A percentile compares a stretch with the other conserved stretches of the same genome.
These are phyloP conservation scores for Holothuria leucospilota DNA, from an alignment of 53 echinoderm and acorn worm genomes.

Conservation along the genomic window DNA sequence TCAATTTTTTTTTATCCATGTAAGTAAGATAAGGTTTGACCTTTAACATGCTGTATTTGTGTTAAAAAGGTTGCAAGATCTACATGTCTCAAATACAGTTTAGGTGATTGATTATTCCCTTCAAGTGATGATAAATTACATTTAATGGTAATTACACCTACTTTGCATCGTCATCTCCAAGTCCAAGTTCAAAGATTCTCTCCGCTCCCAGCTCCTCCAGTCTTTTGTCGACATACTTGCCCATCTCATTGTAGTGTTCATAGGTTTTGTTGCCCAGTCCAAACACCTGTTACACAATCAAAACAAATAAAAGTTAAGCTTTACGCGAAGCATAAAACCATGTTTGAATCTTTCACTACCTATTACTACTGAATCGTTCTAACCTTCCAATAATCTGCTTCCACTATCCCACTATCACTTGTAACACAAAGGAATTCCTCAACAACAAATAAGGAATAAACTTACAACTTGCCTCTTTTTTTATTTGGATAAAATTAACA, in stretches of 20 bases:
- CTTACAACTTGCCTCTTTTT: too few relatives aligned
- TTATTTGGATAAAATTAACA: too few relatives aligned
- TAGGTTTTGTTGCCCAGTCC: constrained; percentile 97
- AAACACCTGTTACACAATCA: constrained; percentile 73
- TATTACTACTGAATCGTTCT: too few relatives aligned
- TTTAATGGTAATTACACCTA: constrained; percentile 44
- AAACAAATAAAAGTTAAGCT: too few relatives aligned
- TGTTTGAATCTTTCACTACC: too few relatives aligned
- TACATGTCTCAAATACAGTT: not conserved
- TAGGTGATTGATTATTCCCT: not conserved
- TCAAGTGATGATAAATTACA: not conserved
- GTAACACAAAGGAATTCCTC: too few relatives aligned
- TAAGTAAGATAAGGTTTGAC: too few relatives aligned
- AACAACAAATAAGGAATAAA: too few relatives aligned
- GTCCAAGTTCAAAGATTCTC: constrained; percentile 85
- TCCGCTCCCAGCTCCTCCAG: constrained; percentile 88
- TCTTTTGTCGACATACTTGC: constrained; percentile 85
- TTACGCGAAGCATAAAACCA: too few relatives aligned
- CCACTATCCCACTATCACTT: too few relatives aligned
- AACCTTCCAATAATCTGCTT: too few relatives aligned
- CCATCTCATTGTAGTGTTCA: constrained; percentile 99
- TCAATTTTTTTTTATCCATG: too few relatives aligned
- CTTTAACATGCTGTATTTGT: not conserved
- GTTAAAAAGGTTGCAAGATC: not conserved
- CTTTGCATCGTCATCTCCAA: constrained; percentile 98